Conservation (phyloP, 2,113 vertebrate genomes). For the Antigone vipio region DNA sequence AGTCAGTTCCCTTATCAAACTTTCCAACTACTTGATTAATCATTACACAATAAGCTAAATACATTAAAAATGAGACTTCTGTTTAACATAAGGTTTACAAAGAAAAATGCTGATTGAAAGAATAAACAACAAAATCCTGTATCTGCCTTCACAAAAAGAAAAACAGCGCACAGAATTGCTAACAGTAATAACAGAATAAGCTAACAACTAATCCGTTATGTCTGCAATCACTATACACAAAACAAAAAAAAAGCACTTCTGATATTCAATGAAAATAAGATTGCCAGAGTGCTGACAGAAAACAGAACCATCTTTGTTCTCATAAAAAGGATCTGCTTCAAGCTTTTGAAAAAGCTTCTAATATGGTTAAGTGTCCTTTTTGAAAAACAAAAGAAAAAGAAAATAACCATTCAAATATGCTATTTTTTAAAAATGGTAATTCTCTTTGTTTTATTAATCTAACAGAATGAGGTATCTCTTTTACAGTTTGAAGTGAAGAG, state of each 20-base stretch:
- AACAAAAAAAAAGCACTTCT: background rate
- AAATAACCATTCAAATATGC: background rate
- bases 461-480: background rate
- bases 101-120: background rate
- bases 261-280: background rate
- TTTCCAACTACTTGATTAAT: background rate
- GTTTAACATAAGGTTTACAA: background rate
- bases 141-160: background rate
- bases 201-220: background rate
- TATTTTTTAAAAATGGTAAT: background rate
- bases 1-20: background rate
- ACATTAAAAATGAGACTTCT: background rate
- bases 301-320: background rate
- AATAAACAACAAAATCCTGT: background rate
- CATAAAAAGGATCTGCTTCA: background rate
- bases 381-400: background rate
- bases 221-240: background rate
- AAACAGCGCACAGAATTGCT: background rate
- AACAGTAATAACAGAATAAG: background rate
- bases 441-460: background rate
- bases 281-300: background rate
- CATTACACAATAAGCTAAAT: background rate
- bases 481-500: background rate
- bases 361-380: background rate
- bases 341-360: background rate